phyloP scores from a whole-genome alignment of 2,113 vertebrate genomes.

The Hemibagrus wyckioides region DNA sequence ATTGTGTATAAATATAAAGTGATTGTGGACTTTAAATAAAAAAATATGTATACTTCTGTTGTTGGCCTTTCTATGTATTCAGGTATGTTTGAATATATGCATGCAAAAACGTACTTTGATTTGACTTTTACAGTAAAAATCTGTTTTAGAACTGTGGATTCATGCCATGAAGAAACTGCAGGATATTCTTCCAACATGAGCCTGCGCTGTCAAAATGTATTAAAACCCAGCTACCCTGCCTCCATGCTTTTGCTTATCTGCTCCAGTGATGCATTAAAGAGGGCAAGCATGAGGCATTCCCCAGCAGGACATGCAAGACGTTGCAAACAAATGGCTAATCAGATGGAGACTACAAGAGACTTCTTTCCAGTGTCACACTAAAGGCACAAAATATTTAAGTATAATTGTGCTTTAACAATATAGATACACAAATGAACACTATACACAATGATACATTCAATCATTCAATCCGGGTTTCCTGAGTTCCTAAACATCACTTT shows the following conservation, averaged over 20 bases:
- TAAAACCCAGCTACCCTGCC: background rate
- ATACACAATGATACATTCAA: background rate
- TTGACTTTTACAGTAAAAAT: background rate
- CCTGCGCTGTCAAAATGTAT: conserved; percentile 29
- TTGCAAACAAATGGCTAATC: conserved; percentile 4
- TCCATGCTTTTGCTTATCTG: conserved; percentile 27
- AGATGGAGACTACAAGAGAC: background rate
- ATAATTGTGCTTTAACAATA: background rate
- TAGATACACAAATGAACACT: background rate
- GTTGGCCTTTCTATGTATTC: background rate
- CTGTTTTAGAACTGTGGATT: background rate
- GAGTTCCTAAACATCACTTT: background rate
- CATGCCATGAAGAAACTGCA: conserved; percentile 2
- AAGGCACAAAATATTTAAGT: background rate
- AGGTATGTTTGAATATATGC: background rate
- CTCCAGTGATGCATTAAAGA: conserved; percentile 43
- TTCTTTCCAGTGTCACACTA: background rate
- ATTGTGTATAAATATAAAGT: background rate
- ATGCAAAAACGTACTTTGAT: background rate
- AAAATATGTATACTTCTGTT: background rate
- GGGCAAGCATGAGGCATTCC: conserved; percentile 29
- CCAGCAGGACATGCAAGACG: conserved; percentile 24
- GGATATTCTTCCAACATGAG: conserved; percentile 8
- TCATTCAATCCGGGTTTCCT: background rate
- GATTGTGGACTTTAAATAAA: background rate